These are phyloP conservation scores for Spizaetus ornatus DNA, from an alignment of 2,113 vertebrate species.

Conservation along the genomic window DNA sequence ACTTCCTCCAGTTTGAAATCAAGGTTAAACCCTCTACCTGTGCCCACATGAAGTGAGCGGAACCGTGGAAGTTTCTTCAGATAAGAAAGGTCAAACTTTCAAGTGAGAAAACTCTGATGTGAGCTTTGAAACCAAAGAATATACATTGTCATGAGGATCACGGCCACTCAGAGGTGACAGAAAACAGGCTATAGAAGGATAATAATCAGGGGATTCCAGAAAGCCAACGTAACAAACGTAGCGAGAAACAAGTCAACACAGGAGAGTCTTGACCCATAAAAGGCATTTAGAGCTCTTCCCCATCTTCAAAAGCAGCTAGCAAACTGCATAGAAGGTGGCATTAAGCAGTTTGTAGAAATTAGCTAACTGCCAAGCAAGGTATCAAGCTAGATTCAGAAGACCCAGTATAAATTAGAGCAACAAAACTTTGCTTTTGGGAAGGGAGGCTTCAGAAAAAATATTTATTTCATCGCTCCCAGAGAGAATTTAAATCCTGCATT, in stretches of 20 bases:
- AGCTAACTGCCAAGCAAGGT: not conserved
- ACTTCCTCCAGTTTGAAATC: not conserved
- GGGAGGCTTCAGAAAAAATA: not conserved
- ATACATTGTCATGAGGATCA: not conserved
- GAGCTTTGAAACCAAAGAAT: not conserved
- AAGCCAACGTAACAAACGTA: accelerated
- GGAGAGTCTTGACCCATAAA: not conserved
- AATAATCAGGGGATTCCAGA: not conserved
- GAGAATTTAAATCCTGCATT: not conserved
- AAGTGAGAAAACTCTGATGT: not conserved
- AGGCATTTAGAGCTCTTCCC: not conserved
- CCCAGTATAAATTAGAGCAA: not conserved
- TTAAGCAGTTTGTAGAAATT: not conserved
- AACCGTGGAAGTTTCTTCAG: not conserved
- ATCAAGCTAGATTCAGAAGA: not conserved
- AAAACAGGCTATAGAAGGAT: not conserved
- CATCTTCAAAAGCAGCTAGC: not conserved
- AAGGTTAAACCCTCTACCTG: not conserved
- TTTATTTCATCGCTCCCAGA: not conserved
- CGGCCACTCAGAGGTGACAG: not conserved
- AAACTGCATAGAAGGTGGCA: not conserved
- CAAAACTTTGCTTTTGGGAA: not conserved
- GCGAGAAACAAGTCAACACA: not conserved
- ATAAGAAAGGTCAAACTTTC: not conserved
- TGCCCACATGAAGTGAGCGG: not conserved